Evolutionary conservation across 2,113 vertebrate genomes (phyloP).

Genomic region (Zosterops pallidus): DNA sequence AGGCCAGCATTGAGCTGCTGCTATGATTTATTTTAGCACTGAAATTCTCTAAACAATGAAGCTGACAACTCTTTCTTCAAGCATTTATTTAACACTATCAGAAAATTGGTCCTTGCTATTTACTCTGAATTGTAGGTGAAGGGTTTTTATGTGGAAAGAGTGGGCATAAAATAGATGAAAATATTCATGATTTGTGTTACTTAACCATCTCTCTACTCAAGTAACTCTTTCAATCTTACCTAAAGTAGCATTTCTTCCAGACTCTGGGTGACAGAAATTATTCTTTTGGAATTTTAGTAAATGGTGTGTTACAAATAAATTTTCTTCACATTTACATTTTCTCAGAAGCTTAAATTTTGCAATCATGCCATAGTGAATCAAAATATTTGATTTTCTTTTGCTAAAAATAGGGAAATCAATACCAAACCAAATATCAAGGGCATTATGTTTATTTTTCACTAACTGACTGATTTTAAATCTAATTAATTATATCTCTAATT

Average conservation of each 20-base stretch:
- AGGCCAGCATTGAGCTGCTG: background rate
- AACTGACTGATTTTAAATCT: background rate
- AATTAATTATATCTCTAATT: background rate
- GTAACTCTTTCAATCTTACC: background rate
- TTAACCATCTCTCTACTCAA: background rate
- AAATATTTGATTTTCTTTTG: background rate
- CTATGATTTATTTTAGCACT: background rate
- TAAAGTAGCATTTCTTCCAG: background rate
- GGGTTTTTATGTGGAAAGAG: background rate
- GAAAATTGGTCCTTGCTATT: background rate
- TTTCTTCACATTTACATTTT: background rate
- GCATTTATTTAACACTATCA: background rate
- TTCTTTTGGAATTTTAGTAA: background rate
- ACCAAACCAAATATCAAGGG: background rate
- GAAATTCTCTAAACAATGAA: background rate
- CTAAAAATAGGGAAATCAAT: constrained; percentile 21
- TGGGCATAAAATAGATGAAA: background rate
- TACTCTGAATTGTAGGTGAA: background rate
- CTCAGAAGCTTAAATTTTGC: background rate
- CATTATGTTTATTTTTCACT: background rate
- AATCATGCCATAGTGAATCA: background rate
- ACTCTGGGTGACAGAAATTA: background rate
- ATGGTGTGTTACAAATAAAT: background rate
- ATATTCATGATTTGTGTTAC: background rate
- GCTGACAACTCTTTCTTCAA: background rate